Evolutionary conservation across 2,113 vertebrate genomes (phyloP), one percentile per base, ranked within the genome.

Genomic region (Eolophus roseicapilla): DNA sequence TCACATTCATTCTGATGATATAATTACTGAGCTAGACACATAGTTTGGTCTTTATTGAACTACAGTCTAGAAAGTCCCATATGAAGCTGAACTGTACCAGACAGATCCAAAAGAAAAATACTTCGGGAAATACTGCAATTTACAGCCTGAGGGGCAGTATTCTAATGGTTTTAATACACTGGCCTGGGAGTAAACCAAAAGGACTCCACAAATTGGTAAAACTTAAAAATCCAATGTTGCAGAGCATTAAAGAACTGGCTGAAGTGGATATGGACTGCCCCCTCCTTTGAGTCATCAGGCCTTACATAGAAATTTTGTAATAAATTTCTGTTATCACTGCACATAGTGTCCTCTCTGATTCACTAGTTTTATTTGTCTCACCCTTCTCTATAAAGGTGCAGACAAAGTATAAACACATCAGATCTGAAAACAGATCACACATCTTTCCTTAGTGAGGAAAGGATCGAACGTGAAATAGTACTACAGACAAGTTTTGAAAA

Each of bases 331-430:
- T 92, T 95, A 35, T 46, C 77, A 95, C 96, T 94, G 90, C 68
- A 96, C 64, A 92, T 53, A 88, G 65, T 57, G 62, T 95, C 82
- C 88, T 94, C 83, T 88, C 93, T 78, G 90, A 97, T 97, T 97
- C 93, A 92, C 82, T 87, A 47, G 69, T 91, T 95, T 76, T 80
- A 97, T 98, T 97, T 94, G 97, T 96, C 96, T 97, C 49, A 5
- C 69, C 79, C 73, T 49, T 95, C 74, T 93, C 75, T 95, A 89
- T 86, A 95, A 95, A 95, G 88, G 96, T 86, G 80, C 83, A 90
- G 90, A 84, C 75, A 62, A 97, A 27, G 25, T 89, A 96, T 95
- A 97, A 98, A 97, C 96, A 97, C 65, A 10, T 88, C 68, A 95
- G 43, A 46, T 84, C 94, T 75, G 23, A 94, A 97, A 97, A 96